Conservation (phyloP, 2,113 vertebrate genomes). For the Setophaga petechia region DNA sequence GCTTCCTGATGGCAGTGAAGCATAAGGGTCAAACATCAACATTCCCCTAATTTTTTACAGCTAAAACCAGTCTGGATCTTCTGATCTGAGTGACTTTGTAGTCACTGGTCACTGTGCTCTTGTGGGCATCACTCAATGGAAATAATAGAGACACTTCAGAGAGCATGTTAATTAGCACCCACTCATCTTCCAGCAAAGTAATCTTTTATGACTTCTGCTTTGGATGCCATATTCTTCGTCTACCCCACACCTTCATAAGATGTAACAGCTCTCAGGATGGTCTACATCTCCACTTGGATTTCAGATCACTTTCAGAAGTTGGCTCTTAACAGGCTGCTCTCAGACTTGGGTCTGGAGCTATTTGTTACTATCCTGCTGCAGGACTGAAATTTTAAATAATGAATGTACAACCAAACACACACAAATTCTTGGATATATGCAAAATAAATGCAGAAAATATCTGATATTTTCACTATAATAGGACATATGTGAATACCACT, state of each 20-base stretch:
- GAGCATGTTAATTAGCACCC: neutral
- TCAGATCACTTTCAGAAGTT: neutral
- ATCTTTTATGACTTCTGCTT: neutral
- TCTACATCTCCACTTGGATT: neutral
- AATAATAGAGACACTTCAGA: neutral
- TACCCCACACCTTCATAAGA: neutral
- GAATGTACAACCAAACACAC: neutral
- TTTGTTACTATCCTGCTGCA: neutral
- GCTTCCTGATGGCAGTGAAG: neutral
- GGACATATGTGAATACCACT: neutral
- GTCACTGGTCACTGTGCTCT: neutral
- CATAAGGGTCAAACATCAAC: neutral
- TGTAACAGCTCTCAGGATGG: neutral
- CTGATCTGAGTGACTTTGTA: neutral
- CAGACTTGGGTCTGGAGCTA: neutral
- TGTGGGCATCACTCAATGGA: neutral
- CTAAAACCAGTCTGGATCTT: neutral
- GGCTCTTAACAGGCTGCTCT: neutral
- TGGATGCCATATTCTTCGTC: neutral
- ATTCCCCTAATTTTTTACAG: neutral
- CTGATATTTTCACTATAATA: neutral
- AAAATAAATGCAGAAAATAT: slow-evolving; percentile 31
- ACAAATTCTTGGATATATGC: neutral
- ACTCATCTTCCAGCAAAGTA: neutral
- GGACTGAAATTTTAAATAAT: neutral